A percentile compares a stretch with the other conserved stretches of the same genome.
Evolutionary conservation across 2,113 vertebrate genomes (phyloP).

Genomic region (Amia ocellicauda): DNA sequence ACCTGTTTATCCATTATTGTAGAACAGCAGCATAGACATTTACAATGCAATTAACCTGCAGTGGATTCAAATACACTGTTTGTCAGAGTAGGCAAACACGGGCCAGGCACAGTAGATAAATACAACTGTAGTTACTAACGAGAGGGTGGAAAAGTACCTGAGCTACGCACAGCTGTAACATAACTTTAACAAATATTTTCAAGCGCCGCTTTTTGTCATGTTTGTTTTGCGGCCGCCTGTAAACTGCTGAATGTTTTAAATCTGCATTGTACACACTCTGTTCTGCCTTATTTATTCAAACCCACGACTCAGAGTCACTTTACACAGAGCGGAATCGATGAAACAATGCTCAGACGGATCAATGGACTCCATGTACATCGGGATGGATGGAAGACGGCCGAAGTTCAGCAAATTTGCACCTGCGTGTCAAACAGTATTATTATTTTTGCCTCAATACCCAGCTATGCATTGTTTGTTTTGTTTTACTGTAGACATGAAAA

Average conservation of each 20-base stretch:
- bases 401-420: no score
- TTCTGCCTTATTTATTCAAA: conserved; percentile 19
- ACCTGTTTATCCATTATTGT: no score
- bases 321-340: neutral
- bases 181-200: conserved; percentile 15
- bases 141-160: no score
- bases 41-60: no score
- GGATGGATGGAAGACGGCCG: neutral
- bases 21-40: no score
- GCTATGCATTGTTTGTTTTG: no score
- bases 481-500: no score
- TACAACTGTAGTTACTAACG: neutral
- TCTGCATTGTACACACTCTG: conserved; percentile 15
- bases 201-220: neutral
- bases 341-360: conserved; percentile 14
- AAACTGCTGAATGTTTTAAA: conserved; percentile 7
- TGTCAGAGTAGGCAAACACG: neutral
- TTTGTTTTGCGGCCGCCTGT: neutral
- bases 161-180: conserved; percentile 6
- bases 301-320: conserved; percentile 1
- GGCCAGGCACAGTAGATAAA: neutral
- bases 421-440: no score
- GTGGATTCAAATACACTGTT: no score
- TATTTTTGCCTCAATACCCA: no score
- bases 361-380: conserved; percentile 8